A percentile compares a stretch with the other conserved stretches of the same genome.
Evolutionary conservation across 1,140 invertebrate species (phyloP).

Genomic region (Diprion similis): DNA sequence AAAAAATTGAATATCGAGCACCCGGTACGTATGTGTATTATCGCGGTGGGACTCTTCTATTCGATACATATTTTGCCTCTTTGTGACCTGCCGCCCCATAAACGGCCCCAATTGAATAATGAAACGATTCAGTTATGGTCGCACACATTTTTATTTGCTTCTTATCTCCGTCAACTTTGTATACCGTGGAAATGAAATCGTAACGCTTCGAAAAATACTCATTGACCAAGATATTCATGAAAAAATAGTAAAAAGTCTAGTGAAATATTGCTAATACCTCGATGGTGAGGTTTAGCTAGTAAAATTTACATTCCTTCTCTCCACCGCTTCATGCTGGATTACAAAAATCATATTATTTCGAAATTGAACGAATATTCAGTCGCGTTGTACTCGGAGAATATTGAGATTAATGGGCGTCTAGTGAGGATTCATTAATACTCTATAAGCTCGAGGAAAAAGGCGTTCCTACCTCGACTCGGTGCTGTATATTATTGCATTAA

Average conservation of each 20-base stretch:
- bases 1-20: not conserved
- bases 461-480: not conserved
- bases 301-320: too few species aligned
- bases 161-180: not conserved
- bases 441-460: not conserved
- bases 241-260: not conserved
- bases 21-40: not conserved
- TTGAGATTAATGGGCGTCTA: not conserved
- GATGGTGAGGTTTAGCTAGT: too few species aligned
- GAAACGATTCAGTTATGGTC: conserved; percentile 16
- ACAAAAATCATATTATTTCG: too few species aligned
- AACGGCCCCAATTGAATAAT: conserved; percentile 15
- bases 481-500: not conserved
- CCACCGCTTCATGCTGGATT: too few species aligned
- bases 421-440: not conserved
- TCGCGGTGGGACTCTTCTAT: not conserved
- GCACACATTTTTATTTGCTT: conserved; percentile 12
- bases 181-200: not conserved
- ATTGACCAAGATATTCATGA: not conserved
- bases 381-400: not conserved
- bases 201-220: not conserved
- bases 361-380: too few species aligned
- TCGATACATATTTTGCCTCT: not conserved
- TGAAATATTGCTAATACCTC: not conserved
- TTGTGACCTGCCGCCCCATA: conserved; percentile 10